phyloP scores from a whole-genome alignment of 2,113 vertebrate genomes.

The Marcusenius ussheri region DNA sequence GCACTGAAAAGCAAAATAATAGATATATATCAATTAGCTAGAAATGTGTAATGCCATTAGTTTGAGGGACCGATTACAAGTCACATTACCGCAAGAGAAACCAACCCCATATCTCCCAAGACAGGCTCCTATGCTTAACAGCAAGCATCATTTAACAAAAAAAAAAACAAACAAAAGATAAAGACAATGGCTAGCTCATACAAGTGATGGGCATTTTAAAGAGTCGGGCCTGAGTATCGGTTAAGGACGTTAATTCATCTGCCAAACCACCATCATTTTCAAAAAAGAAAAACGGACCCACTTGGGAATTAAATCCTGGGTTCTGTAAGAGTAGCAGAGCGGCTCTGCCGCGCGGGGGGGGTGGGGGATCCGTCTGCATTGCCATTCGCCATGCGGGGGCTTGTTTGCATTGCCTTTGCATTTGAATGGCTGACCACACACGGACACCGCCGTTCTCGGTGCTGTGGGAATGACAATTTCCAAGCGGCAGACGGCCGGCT shows the following conservation, averaged over 20 bases:
- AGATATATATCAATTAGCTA: not conserved
- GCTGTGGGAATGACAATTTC: not conserved
- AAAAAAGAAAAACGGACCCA: not conserved
- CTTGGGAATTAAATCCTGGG: not conserved
- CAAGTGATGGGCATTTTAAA: not conserved
- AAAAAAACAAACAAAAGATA: not conserved
- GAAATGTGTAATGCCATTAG: not conserved
- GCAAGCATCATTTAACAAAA: not conserved
- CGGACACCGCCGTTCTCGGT: not conserved
- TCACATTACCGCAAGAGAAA: not conserved
- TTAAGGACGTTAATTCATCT: not conserved
- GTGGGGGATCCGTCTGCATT: not conserved
- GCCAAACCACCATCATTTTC: not conserved
- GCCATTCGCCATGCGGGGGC: not conserved
- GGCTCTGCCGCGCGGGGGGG: not conserved
- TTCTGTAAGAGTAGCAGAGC: not conserved
- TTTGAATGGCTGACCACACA: not conserved
- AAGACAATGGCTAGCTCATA: not conserved
- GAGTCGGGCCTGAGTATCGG: not conserved
- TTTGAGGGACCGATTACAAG: not conserved
- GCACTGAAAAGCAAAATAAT: not conserved
- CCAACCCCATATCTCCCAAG: no score
- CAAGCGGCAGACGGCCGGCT: not conserved
- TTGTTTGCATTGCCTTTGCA: not conserved
- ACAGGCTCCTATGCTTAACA: not conserved